phyloP scores from a whole-genome alignment of 1,140 invertebrate species.

The Diachasma alloeum region DNA sequence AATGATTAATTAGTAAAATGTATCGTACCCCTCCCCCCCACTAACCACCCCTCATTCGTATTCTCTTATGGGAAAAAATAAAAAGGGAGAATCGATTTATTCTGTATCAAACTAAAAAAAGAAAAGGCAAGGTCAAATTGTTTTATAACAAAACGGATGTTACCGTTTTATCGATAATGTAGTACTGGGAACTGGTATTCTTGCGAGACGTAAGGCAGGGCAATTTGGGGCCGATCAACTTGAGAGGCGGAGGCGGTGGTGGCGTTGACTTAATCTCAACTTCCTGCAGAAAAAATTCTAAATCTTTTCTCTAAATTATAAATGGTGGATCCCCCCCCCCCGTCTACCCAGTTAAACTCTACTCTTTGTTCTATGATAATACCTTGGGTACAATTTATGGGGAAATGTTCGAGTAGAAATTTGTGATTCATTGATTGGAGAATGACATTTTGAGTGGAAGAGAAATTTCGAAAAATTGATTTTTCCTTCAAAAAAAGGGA shows the following conservation, averaged over 20 bases:
- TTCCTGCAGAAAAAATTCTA: slow-evolving; percentile 55
- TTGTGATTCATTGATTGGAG: no score
- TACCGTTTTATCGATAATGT: slow-evolving; percentile 67
- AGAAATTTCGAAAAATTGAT: no score
- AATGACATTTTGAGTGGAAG: no score
- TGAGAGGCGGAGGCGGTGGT: slow-evolving; percentile 56
- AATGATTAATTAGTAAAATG: no score
- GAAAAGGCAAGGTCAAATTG: slow-evolving; percentile 40
- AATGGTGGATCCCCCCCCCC: background rate
- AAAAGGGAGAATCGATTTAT: background rate
- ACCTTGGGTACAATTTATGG: no score
- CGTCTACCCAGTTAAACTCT: background rate
- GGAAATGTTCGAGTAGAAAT: no score
- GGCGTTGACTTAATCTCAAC: slow-evolving; percentile 58
- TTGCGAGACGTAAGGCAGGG: slow-evolving; percentile 58
- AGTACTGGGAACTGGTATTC: slow-evolving; percentile 62
- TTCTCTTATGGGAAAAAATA: background rate
- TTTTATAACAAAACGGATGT: slow-evolving; percentile 49
- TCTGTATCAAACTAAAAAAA: background rate
- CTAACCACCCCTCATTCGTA: background rate
- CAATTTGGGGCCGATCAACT: slow-evolving; percentile 62
- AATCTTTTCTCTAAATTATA: slow-evolving; percentile 22
- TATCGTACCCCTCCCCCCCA: background rate
- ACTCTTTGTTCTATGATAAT: background rate
- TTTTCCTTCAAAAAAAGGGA: no score